These are phyloP conservation scores for Drosophila melanocephala DNA, from an alignment of 2,888 invertebrate genomes.

Conservation along the genomic window DNA sequence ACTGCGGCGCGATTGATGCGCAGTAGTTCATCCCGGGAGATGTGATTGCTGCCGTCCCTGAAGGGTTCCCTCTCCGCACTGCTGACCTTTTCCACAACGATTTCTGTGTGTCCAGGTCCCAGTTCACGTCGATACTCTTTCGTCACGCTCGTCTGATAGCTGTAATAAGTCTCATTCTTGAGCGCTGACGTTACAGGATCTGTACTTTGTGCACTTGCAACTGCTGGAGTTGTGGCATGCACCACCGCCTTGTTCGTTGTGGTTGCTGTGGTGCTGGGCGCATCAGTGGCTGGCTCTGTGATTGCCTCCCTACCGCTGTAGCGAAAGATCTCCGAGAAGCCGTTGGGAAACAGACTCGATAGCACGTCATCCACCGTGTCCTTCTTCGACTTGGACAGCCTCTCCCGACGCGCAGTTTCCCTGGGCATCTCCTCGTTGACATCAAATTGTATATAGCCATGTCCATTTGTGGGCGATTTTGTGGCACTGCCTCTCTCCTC, in stretches of 20 bases:
- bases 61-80: conserved; percentile 84
- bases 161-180: conserved; percentile 67
- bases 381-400: conserved; percentile 33
- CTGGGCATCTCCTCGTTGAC: conserved; percentile 65
- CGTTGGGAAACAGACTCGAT: conserved; percentile 80
- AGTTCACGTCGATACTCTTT: conserved; percentile 77
- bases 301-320: conserved; percentile 71
- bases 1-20: conserved; percentile 87
- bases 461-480: conserved; percentile 59
- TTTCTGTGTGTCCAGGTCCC: conserved; percentile 79
- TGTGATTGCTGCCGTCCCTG: conserved; percentile 86
- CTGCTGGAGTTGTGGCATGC: conserved; percentile 27
- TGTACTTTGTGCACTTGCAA: conserved; percentile 15
- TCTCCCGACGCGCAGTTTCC: conserved; percentile 22
- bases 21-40: conserved; percentile 88
- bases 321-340: conserved; percentile 83
- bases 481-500: conserved; percentile 9
- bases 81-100: conserved; percentile 76
- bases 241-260: conserved; percentile 46
- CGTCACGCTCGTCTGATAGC: conserved; percentile 74
- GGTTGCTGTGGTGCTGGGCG: conserved; percentile 29
- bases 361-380: conserved; percentile 81
- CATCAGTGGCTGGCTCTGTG: conserved; percentile 36
- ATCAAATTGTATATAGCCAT: conserved; percentile 81
- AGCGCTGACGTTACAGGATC: background rate